These are phyloP conservation scores for Drosophila pullipes DNA, from an alignment of 2,888 invertebrate species.

Conservation along the genomic window DNA sequence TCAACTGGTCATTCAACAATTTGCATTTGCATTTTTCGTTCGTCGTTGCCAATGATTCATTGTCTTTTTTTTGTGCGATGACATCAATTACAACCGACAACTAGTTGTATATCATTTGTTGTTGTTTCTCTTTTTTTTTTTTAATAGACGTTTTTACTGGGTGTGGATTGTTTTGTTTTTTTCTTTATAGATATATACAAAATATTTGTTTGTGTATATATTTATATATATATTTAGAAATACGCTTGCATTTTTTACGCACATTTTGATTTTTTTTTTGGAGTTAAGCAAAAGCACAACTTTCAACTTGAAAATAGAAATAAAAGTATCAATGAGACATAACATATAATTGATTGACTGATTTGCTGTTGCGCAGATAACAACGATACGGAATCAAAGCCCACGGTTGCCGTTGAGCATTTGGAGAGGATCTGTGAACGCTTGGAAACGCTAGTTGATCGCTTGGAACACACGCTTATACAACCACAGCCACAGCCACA, in stretches of 20 bases:
- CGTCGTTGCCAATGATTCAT: conserved; percentile 47
- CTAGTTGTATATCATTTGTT: conserved; percentile 4
- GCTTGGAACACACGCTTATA: conserved; percentile 88
- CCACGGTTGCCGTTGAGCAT: conserved; percentile 88
- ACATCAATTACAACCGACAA: conserved; percentile 33
- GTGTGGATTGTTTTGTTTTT: conserved; percentile 34
- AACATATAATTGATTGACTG: neutral
- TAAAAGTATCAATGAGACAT: neutral
- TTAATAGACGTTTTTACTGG: conserved; percentile 13
- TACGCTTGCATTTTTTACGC: conserved; percentile 39
- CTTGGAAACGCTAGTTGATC: conserved; percentile 90
- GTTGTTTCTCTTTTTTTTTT: neutral
- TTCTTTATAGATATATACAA: neutral
- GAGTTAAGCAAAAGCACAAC: conserved; percentile 20
- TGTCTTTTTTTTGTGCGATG: conserved; percentile 32
- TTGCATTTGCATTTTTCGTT: conserved; percentile 14
- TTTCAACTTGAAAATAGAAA: neutral
- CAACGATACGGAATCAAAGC: conserved; percentile 86
- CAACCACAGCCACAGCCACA: conserved; percentile 41
- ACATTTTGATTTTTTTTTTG: conserved; percentile 32
- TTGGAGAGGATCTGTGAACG: conserved; percentile 88
- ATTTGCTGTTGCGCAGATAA: conserved; percentile 48
- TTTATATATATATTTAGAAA: conserved; percentile 1
- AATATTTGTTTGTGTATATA: too few relatives aligned
- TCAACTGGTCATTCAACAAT: conserved; percentile 21